Evolutionary conservation across 2,888 invertebrate species (phyloP), one percentile per base, ranked within the genome.

Genomic region (Pedicia rivosa): DNA sequence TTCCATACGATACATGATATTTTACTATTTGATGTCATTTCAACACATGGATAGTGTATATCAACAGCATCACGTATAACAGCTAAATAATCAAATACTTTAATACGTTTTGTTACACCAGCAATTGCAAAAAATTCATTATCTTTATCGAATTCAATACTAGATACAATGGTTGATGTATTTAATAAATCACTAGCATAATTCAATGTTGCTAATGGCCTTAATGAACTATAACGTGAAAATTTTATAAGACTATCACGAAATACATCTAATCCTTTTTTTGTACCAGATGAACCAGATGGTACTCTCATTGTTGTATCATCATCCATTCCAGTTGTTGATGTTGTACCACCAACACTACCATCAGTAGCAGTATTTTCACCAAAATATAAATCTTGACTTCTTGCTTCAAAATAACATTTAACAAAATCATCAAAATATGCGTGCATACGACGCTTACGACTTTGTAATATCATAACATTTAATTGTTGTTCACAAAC

Each of bases 1-100:
- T 88, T 92, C 91, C 91, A 94, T 30, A 84, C 81, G 1, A 92
- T 78, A 64, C 91, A 92, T 20, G 91, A 90, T 46, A 94, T 88
- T 65, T 92, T 94, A 45, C 90, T 90, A 53, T 75, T 74, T 49
- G 88, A 90, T 41, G 79, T 67, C 83, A 94, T 90, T 64, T 92
- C 91, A 7, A 78, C 74, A 53, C 80, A 77, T 7, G 94, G 91
- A 63, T 90, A 91, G 63, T 92, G 91, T 44, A 90, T 80, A 57
- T 88, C 88, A 13, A 90, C 82, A 1, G 78, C 73, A 57, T 88
- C 87, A 32, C 80, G 69, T 30, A 90, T 74, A 26, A 91, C 87
- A 19, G 78, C 72, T 28, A 77, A 74, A 60, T 86, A 92, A 57
- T 92, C 90, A 62, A 84, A 92, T 36, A 88, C 80, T 66, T 92